Conservation (phyloP, 2,113 vertebrate genomes). For the Poecile atricapillus region DNA sequence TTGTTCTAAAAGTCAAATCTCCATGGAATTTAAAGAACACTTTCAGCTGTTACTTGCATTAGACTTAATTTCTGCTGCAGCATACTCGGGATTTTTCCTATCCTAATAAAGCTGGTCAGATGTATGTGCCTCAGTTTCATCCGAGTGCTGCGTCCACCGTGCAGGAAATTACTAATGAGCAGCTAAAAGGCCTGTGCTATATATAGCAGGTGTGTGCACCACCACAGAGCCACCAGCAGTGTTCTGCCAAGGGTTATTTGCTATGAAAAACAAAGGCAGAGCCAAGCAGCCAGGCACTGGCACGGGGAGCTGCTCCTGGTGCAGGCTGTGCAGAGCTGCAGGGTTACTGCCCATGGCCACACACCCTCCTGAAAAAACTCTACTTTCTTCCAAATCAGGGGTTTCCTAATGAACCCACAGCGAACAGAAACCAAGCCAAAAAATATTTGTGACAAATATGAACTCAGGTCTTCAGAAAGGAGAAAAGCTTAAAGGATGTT, state of each 20-base stretch:
- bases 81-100: slow-evolving; percentile 18
- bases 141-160: not conserved
- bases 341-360: not conserved
- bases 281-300: not conserved
- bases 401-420: not conserved
- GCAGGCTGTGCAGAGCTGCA: not conserved
- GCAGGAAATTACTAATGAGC: slow-evolving; percentile 58
- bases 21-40: not conserved
- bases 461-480: not conserved
- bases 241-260: not conserved
- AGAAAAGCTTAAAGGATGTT: not conserved
- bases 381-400: not conserved
- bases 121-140: slow-evolving; percentile 15
- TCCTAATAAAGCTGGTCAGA: slow-evolving; percentile 31
- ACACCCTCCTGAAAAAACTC: not conserved
- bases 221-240: not conserved
- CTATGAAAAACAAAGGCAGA: not conserved
- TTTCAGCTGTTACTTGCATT: slow-evolving; percentile 48
- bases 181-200: slow-evolving; percentile 31
- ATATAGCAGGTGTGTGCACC: not conserved
- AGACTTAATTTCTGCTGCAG: slow-evolving; percentile 34
- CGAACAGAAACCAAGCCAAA: not conserved
- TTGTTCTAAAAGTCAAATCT: slow-evolving; percentile 19
- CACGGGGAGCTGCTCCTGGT: not conserved
- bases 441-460: not conserved